A percentile compares a stretch with the other conserved stretches of the same genome.
phyloP scores from a whole-genome alignment of 2,113 vertebrate species.

The cattle (Bos taurus) region ARS-UCD2.0 NC_037332.1:37990501-37991000 shows the following conservation, averaged over 20 bases:
- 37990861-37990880: neutral
- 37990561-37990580: neutral
- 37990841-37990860: neutral
- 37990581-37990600: neutral
- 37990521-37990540: neutral
- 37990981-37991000: neutral
- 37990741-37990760: neutral
- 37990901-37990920: neutral
- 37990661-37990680: neutral
- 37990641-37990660: neutral
- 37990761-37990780: neutral
- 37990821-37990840: neutral
- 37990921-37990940: neutral
- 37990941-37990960: neutral
- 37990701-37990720: neutral
- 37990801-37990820: neutral
- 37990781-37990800: neutral
- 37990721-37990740: neutral
- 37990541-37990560: slow-evolving; percentile 33
- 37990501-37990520: slow-evolving; percentile 35
- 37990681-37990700: neutral
- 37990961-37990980: neutral
- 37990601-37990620: neutral
- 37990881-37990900: neutral
- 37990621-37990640: neutral